Evolutionary conservation across 2,113 vertebrate genomes (phyloP), one percentile per base, ranked within the genome.

Genomic region (Cyphomyrus plagiostoma): DNA sequence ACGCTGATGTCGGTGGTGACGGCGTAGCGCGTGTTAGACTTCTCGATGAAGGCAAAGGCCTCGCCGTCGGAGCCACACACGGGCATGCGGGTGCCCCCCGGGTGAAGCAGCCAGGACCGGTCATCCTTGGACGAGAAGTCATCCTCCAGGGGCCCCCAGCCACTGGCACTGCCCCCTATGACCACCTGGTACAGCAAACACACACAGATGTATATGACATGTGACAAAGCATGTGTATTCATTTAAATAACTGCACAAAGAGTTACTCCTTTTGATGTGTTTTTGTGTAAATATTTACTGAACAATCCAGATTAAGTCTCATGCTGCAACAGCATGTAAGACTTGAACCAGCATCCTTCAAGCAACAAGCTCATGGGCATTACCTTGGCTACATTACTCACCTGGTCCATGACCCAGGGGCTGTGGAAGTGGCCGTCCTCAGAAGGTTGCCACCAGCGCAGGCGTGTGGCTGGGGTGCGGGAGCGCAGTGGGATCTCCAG

Each of bases 381-480:
- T 45, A 15, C 39, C 87, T n/a, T n/a, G 17, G 35, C 30, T 66
- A 35, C 2, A 58, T 7, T 10, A 13, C 94, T 95, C 93, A 97
- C 97, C 95, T 97, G 96, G 91, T 97, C 96, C 0, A 99, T 99
- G 84, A 99, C 98, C 98, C 98, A 99, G 23, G 98, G 98, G 30
- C 98, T 99, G 92, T 98, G 98, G 95, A 99, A 99, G 90, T 99
- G 97, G 35, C 98, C 98, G 0, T 97, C 97, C 83, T 98, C 98
- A 0, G 98, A 99, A 0, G 98, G 98, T 0, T 99, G 98, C 98
- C 98, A 99, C 98, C 98, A 99, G 91, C 97, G 97, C 15, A 99
- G 96, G 3, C 97, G 97, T 0, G 98, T 97, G 86, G 97, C 96
- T 11, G 94, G 45, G 0, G 97, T 97, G 3, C 97, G 97, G 6